Conservation (phyloP, 2,797 vertebrate genomes). For the Sebastes melanostomus region DNA sequence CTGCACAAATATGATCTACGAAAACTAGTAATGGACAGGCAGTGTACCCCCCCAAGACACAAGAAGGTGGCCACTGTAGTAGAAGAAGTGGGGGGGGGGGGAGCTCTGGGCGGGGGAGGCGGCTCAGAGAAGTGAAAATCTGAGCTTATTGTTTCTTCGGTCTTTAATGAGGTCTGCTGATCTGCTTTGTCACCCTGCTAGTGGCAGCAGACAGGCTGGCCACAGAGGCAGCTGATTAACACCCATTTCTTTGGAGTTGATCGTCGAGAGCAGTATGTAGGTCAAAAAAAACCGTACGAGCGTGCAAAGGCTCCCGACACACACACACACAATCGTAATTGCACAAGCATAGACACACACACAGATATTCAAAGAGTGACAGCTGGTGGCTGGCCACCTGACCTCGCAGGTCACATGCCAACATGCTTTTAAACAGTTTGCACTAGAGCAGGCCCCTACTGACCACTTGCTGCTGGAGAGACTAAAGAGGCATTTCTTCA, state of each 20-base stretch:
- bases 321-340: not conserved
- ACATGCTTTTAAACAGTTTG: slow-evolving; percentile 41
- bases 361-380: slow-evolving; percentile 55
- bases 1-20: not conserved
- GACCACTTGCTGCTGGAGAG: slow-evolving; percentile 29
- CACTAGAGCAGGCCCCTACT: not conserved
- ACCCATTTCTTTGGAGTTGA: slow-evolving; percentile 64
- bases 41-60: not conserved
- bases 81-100: fast-evolving
- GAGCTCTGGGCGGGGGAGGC: not conserved
- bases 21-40: not conserved
- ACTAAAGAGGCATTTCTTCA: slow-evolving; percentile 11
- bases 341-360: not conserved
- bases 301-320: slow-evolving; percentile 21
- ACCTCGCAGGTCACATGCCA: slow-evolving; percentile 65
- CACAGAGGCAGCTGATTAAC: slow-evolving; percentile 67
- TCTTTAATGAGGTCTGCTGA: slow-evolving; percentile 72
- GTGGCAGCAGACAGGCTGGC: slow-evolving; percentile 43
- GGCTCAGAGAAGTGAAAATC: slow-evolving; percentile 62
- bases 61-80: not conserved
- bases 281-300: slow-evolving; percentile 56
- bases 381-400: slow-evolving; percentile 68
- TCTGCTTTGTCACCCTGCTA: slow-evolving; percentile 68
- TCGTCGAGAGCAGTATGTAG: slow-evolving; percentile 71
- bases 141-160: slow-evolving; percentile 69